Base-by-base conservation (phyloP, 2,797 vertebrate genomes). In the Scomberomorus guttatus region DNA sequence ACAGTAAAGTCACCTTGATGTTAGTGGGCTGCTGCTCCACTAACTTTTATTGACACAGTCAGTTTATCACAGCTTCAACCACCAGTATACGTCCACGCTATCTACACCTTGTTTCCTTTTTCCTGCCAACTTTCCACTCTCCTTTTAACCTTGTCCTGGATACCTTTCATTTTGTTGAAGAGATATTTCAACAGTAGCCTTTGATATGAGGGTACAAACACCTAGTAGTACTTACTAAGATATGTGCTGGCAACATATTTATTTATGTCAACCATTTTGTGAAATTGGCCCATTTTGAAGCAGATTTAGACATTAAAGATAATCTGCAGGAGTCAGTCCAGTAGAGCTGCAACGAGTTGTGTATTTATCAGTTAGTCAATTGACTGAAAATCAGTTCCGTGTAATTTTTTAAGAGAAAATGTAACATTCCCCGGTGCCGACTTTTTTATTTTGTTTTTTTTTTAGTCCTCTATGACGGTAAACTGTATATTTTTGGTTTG, bases 1-100 rank as follows among this genome's bases (percentile, higher is more conserved):
- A 52, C 72, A 75, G 74, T 72, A 63, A 83, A 75, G 87, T 93
- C 81, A 90, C 89, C 83, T 87, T 93, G 75, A 73, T 37, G n/a
- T n/a, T n/a, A n/a, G n/a, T n/a, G 62, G 12, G 27, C 25, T 29
- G 34, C 1, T 51, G 44, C 29, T 70, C 58, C 17, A 34, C 63
- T 71, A 65, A 51, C 80, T n/a, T 77, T 68, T 86, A 82, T 83
- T 89, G 84, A 84, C 61, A 42, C 25, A 74, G 58, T 57, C 44
- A 46, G 18, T 65, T 76, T 58, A 75, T 82, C 80, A 52, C 44
- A 61, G 62, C 18, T 65, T 39, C 24, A 50, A 64, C 75, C 70
- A 25, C 39, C 67, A 22, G 24, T 11, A 51, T 55, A 56, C 70
- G 20, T 64, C 20, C 48, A 76, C 57, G 22, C 76, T 85, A 83